Conservation (phyloP, 2,888 invertebrate species). For the Drosophila crucigera region DNA sequence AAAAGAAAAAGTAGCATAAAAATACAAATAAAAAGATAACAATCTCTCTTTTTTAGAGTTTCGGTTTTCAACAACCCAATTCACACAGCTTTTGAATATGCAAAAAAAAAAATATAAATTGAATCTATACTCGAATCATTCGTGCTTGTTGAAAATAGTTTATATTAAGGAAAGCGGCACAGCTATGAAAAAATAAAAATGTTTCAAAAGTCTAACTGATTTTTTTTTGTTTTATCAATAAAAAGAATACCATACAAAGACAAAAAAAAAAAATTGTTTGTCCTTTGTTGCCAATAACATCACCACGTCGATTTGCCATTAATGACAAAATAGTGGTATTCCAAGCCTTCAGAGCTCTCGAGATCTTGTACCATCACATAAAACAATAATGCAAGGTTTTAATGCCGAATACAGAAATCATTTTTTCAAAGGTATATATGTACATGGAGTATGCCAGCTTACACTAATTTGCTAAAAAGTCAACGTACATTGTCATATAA, state of each 20-base stretch:
- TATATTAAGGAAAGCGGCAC: not conserved
- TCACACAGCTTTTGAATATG: not conserved
- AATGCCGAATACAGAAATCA: not conserved
- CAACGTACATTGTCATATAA: constrained; percentile 66
- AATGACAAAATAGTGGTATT: not conserved
- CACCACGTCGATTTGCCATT: not conserved
- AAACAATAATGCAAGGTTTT: not conserved
- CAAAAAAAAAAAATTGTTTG: not conserved
- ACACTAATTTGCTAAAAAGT: constrained; percentile 72
- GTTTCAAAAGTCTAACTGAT: not conserved
- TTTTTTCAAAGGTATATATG: not conserved
- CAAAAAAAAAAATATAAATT: not conserved
- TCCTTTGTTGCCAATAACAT: not conserved
- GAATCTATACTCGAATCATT: not conserved
- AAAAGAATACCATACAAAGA: not conserved
- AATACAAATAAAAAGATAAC: not conserved
- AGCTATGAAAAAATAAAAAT: not conserved
- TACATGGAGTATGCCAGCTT: constrained; percentile 28
- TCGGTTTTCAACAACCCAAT: not conserved
- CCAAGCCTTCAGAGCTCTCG: not conserved
- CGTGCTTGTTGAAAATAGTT: not conserved
- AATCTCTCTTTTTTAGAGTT: not conserved
- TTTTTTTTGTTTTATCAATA: not conserved
- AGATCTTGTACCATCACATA: not conserved
- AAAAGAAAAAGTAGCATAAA: not conserved